Evolutionary conservation across 2,888 invertebrate species (phyloP), one percentile per base, ranked within the genome.

Genomic region (Neuroscelio doddi): DNA sequence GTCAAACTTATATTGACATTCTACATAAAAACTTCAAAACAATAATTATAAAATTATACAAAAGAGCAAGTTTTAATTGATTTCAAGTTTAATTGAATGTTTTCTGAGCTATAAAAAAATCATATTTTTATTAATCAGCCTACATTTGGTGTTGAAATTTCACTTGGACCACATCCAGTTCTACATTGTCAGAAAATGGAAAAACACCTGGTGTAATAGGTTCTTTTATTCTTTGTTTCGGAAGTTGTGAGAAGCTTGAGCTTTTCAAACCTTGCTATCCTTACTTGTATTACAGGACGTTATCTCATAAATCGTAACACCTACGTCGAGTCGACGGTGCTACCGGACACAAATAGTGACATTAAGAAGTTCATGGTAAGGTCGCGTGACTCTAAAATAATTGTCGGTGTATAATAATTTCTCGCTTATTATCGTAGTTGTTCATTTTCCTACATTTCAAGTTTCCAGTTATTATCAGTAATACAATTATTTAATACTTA

Each of bases 231-330:
- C 47, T 52, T 59, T 57, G 49, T 59, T 58, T 30, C 26, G 34
- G 26, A 7, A 51, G 30, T 47, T 21, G 39, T 29, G 51, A 47
- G 49, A 47, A 53, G 50, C 50, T 47, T 44, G 29, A 57, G 67
- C 56, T 68, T 63, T 67, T 67, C 67, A 50, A 62, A 59, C 47
- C 57, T 29, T 56, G 45, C 41, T 50, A 39, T 44, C 50, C 58
- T 52, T 46, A 55, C 46, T 12, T 41, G 38, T 44, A 41, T 52
- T 50, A 57, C 39, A 41, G 39, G 45, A 61, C 49, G 53, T 56
- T 32, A 46, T 29, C 70, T 72, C 73, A 69, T 76, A 74, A 74
- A 75, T 75, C 55, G 64, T 59, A 65, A 70, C 67, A 68, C 71
- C 65, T 64, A 58, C 62, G 64, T 57, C 56, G 50, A 63, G 61